These are phyloP conservation scores for Chrysodeixis includens DNA, from an alignment of 2,888 invertebrate species.

Conservation along the genomic window DNA sequence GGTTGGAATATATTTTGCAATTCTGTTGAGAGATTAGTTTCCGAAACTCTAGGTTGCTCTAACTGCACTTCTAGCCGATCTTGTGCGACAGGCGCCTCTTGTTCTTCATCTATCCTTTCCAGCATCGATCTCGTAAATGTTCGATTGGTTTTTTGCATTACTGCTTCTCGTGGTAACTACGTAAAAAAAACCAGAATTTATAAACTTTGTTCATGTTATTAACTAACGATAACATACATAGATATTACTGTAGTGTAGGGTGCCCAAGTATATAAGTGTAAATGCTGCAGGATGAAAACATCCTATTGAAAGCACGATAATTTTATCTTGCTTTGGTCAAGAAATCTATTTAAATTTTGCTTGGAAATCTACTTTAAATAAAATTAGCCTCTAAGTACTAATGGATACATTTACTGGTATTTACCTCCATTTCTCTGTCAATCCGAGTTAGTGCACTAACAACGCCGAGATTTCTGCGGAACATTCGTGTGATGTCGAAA, in stretches of 20 bases:
- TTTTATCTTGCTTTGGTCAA: too few relatives aligned
- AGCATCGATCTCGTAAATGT: constrained; percentile 46
- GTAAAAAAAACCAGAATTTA: background rate
- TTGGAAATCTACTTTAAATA: too few relatives aligned
- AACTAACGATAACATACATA: too few relatives aligned
- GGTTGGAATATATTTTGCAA: constrained; percentile 35
- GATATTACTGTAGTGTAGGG: too few relatives aligned
- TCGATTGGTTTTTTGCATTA: constrained; percentile 48
- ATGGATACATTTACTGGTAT: too few relatives aligned
- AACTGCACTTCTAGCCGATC: constrained; percentile 34
- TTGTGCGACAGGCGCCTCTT: constrained; percentile 41
- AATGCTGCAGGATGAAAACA: too few relatives aligned
- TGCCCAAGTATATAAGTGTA: too few relatives aligned
- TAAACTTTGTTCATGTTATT: too few relatives aligned
- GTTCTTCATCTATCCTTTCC: constrained; percentile 63
- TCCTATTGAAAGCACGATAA: too few relatives aligned
- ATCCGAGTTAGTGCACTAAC: constrained; percentile 36
- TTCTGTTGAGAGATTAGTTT: constrained; percentile 49
- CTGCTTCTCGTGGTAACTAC: constrained; percentile 46
- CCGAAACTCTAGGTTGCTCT: constrained; percentile 21
- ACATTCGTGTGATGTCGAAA: constrained; percentile 59
- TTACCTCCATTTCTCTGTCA: constrained; percentile 70
- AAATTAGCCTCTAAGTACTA: too few relatives aligned
- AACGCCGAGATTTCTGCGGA: constrained; percentile 67
- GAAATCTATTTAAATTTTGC: too few relatives aligned